Percentiles rank a stretch among this genome's conserved stretches.
These are phyloP conservation scores for Hirtodrosophila confusa DNA, from an alignment of 2,888 invertebrate genomes.

Conservation along the genomic window DNA sequence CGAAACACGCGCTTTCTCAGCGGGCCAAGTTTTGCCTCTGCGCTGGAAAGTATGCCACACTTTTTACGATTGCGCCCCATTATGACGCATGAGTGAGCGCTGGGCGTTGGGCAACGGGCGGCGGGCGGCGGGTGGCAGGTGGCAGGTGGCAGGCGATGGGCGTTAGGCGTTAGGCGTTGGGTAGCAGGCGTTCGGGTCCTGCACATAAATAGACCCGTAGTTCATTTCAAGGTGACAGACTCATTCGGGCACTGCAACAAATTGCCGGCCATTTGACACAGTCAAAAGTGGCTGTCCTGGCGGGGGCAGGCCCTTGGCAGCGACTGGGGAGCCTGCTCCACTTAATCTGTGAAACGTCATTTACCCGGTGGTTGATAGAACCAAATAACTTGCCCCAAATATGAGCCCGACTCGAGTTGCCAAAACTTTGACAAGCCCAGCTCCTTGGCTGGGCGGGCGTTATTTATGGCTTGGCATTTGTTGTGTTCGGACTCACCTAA, in stretches of 20 bases:
- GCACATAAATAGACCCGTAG: conserved; percentile 53
- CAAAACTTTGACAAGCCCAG: conserved; percentile 25
- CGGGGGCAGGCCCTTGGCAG: background rate
- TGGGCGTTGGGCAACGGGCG: conserved; percentile 2
- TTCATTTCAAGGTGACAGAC: conserved; percentile 75
- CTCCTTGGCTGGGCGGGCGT: conserved; percentile 1
- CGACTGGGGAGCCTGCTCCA: conserved; percentile 19
- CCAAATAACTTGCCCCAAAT: conserved; percentile 48
- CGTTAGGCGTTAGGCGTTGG: conserved; percentile 2
- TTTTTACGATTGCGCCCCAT: conserved; percentile 48
- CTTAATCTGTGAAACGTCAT: conserved; percentile 54
- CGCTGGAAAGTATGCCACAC: conserved; percentile 37
- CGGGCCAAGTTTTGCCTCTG: conserved; percentile 17
- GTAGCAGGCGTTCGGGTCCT: conserved; percentile 3
- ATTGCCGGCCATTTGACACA: conserved; percentile 72
- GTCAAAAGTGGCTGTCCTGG: conserved; percentile 46
- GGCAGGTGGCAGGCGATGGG: background rate
- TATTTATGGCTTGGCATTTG: conserved; percentile 42
- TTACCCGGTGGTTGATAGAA: conserved; percentile 36
- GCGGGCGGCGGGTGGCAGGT: background rate
- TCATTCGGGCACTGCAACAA: conserved; percentile 70
- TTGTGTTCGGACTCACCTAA: conserved; percentile 86
- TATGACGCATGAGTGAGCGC: conserved; percentile 47
- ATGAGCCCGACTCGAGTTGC: conserved; percentile 5
- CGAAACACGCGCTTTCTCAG: conserved; percentile 27